Evolutionary conservation across 2,113 vertebrate species (phyloP).

Genomic region (Columba livia): DNA sequence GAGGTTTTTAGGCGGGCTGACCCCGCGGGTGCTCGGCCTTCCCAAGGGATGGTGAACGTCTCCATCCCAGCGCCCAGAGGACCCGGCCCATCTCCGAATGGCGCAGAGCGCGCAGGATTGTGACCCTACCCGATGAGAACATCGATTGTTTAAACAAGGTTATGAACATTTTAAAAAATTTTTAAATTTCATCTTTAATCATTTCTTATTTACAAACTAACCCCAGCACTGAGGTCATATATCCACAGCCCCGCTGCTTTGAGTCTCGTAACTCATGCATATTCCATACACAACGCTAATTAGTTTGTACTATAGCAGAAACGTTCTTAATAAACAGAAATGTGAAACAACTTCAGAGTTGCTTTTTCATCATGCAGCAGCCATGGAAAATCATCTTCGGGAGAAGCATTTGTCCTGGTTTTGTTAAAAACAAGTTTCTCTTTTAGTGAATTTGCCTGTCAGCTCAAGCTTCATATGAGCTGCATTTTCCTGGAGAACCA

Average conservation of each 20-base stretch:
- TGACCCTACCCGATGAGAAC: background rate
- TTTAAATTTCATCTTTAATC: background rate
- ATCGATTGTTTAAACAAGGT: background rate
- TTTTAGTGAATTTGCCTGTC: no score
- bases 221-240: slow-evolving; percentile 13
- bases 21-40: background rate
- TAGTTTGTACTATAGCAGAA: background rate
- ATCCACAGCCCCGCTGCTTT: background rate
- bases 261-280: background rate
- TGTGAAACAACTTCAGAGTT: background rate
- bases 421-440: no score
- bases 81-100: background rate
- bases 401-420: background rate
- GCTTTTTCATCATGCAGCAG: background rate
- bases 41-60: background rate
- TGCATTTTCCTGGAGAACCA: no score
- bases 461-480: no score
- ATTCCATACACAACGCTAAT: background rate
- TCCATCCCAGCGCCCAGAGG: background rate
- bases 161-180: background rate
- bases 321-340: background rate
- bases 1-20: background rate
- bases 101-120: background rate
- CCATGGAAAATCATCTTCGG: background rate
- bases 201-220: slow-evolving; percentile 23